Base-by-base conservation (phyloP, 2,113 vertebrate genomes). In the Camelus bactrianus region DNA sequence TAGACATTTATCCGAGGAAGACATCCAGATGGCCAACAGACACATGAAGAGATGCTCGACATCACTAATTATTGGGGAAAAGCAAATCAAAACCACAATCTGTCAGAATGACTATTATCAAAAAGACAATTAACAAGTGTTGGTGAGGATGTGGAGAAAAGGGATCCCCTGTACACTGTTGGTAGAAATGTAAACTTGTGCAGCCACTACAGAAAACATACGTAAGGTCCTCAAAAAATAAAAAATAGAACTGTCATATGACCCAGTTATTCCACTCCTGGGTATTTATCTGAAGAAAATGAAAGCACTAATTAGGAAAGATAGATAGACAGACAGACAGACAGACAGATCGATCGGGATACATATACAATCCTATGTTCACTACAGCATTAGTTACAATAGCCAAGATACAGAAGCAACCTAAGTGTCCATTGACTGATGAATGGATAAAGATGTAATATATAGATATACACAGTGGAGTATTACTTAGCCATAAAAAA, bases 401-500 rank as follows among this genome's bases (percentile, higher is more conserved):
- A 54, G 75, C 50, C 73, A 50, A 52, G 30, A 32, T 32, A 20
- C 0, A 10, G 28, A 52, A 14, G 46, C 28, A 76, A 50, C 46
- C 9, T 4, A 35, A 54, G 52, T 2, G 1, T 20, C 32, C 75
- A n/a, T n/a, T 32, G 14, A 24, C 0, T n/a, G 19, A 77, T 6
- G 10, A 54, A 54, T 22, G 1, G 32, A 35, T 52, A 13, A n/a
- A n/a, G 50, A 8, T n/a, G 72, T 11, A 32, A 20, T 35, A 8
- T 19, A 14, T 2, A 48, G 4, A 52, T 2, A 35, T 28, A 64
- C 0, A 2, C 50, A 24, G 14, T 2, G 19, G 19, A 77, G 12
- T 2, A 13, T 54, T 54, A 54, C 75, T 77, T 19, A n/a, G 19
- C 30, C 50, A 35, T 32, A 76, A 30, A 77, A 77, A 13, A 77